phyloP scores from a whole-genome alignment of 2,888 invertebrate species.

The Caenorhabditis zanzibari region DNA sequence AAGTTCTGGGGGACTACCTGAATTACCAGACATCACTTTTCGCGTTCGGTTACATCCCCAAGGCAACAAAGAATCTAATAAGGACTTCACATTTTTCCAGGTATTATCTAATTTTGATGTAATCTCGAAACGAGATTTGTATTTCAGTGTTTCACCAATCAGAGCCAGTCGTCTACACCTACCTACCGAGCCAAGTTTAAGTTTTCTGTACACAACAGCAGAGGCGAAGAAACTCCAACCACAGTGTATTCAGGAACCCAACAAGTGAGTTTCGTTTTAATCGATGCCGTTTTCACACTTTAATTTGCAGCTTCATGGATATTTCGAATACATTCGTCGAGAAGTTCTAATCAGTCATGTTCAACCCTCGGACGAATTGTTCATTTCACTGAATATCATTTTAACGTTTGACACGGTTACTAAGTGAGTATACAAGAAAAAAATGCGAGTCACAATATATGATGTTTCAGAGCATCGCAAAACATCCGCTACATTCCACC shows the following conservation, averaged over 20 bases:
- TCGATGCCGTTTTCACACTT: too few relatives aligned
- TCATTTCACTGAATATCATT: conserved; percentile 78
- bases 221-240: conserved; percentile 82
- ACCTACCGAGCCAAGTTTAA: conserved; percentile 80
- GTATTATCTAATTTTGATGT: conserved; percentile 41
- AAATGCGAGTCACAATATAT: not conserved
- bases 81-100: conserved; percentile 84
- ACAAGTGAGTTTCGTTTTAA: conserved; percentile 70
- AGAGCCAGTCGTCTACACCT: conserved; percentile 43
- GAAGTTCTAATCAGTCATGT: conserved; percentile 79
- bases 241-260: conserved; percentile 83
- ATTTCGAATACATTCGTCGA: conserved; percentile 83
- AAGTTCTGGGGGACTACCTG: conserved; percentile 61
- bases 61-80: conserved; percentile 83
- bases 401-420: conserved; percentile 83
- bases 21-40: conserved; percentile 73
- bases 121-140: too few relatives aligned
- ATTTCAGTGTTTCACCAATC: conserved; percentile 68
- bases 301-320: conserved; percentile 80
- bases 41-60: conserved; percentile 83
- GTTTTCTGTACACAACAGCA: conserved; percentile 81
- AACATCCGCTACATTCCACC: conserved; percentile 30
- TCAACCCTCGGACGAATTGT: conserved; percentile 79
- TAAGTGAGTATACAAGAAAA: conserved; percentile 41
- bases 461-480: conserved; percentile 39